Evolutionary conservation across 2,888 invertebrate genomes (phyloP).

Genomic region (Euclidia mi): DNA sequence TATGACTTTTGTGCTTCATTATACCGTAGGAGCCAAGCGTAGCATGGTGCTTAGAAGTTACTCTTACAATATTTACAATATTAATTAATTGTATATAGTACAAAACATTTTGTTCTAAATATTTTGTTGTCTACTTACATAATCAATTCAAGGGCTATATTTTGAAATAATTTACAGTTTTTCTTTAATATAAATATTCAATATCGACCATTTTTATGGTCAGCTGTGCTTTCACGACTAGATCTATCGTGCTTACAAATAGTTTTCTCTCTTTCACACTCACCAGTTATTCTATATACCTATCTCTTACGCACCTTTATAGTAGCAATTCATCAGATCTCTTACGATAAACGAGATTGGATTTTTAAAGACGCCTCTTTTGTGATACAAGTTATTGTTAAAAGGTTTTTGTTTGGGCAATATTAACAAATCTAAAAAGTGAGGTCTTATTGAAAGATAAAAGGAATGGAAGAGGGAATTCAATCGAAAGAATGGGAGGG

Average conservation of each 20-base stretch:
- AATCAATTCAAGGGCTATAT: conserved; percentile 66
- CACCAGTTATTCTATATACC: conserved; percentile 31
- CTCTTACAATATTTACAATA: conserved; percentile 63
- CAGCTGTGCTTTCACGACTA: conserved; percentile 67
- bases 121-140: conserved; percentile 78
- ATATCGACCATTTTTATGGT: conserved; percentile 57
- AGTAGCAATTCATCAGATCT: conserved; percentile 27
- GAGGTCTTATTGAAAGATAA: conserved; percentile 10
- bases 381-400: conserved; percentile 11
- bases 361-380: conserved; percentile 17
- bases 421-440: conserved; percentile 16
- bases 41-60: conserved; percentile 68
- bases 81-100: conserved; percentile 68
- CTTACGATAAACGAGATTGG: conserved; percentile 18
- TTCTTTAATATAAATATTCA: conserved; percentile 51
- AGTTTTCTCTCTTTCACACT: conserved; percentile 52
- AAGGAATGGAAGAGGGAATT: conserved; percentile 15
- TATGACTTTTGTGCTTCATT: conserved; percentile 54
- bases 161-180: conserved; percentile 53
- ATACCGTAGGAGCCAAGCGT: conserved; percentile 73
- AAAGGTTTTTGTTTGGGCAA: conserved; percentile 19
- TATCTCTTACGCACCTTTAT: conserved; percentile 19
- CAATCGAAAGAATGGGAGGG: conserved; percentile 18
- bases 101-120: conserved; percentile 80
- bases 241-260: conserved; percentile 65